A percentile compares a stretch with the other conserved stretches of the same genome.
Evolutionary conservation across 1,140 invertebrate genomes (phyloP).

Genomic region (Fopius arisanus): DNA sequence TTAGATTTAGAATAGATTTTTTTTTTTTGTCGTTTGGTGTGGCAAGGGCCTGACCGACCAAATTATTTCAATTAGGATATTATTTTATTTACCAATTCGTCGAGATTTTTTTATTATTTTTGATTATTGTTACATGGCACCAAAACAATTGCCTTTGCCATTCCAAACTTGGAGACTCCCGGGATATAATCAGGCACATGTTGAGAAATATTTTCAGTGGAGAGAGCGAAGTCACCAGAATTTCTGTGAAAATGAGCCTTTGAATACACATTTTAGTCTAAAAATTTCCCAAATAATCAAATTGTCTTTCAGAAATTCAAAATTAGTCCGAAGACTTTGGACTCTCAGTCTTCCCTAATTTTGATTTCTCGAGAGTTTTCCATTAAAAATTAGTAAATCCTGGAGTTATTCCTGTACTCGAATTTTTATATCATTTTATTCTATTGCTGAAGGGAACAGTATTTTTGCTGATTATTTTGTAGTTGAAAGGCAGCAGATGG

Average conservation of each 20-base stretch:
- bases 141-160: conserved; percentile 76
- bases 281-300: conserved; percentile 17
- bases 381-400: too few species aligned
- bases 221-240: not conserved
- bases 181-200: conserved; percentile 68
- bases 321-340: too few species aligned
- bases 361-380: too few species aligned
- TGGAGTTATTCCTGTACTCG: too few species aligned
- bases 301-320: too few species aligned
- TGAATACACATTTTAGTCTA: conserved; percentile 54
- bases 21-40: conserved; percentile 65
- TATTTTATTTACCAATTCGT: not conserved
- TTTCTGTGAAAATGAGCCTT: conserved; percentile 49
- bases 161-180: conserved; percentile 69
- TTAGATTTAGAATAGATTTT: too few species aligned
- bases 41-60: conserved; percentile 66
- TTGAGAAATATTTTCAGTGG: not conserved
- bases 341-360: too few species aligned
- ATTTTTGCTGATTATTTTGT: too few species aligned
- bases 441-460: too few species aligned
- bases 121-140: conserved; percentile 68
- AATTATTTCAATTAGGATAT: conserved; percentile 29
- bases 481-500: not conserved
- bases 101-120: not conserved
- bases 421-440: too few species aligned